Evolutionary conservation across 2,888 invertebrate species (phyloP), one percentile per base, ranked within the genome.

Genomic region (Odontothrips loti): DNA sequence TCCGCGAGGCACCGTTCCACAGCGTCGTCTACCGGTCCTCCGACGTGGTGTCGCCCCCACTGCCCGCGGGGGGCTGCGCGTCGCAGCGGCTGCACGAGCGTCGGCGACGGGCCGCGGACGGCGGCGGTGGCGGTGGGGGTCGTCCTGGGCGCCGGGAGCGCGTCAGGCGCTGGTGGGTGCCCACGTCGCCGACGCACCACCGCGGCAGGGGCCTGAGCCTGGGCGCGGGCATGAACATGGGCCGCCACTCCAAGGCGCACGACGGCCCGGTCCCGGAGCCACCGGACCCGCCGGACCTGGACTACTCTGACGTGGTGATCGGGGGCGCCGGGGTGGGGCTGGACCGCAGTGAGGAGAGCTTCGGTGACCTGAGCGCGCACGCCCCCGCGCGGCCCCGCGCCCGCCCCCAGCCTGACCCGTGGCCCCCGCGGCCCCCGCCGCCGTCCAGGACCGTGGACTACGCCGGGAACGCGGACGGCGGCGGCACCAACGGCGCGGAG

Each of bases 1-100:
- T 88, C 82, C 87, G 88, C 85, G 87, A 27, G 20, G 47, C 58
- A 9, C 82, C 82, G 87, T 91, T 95, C 88, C 96, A 96, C 89
- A 94, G 94, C 85, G 93, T 96, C 86, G 93, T 96, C 85, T 96
- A 96, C 89, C 92, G 93, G 85, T 89, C 92, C 84, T 93, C 94
- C 80, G 96, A 96, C 88, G 95, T 96, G 82, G 88, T 90, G 84
- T 90, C 90, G 10, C 86, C 87, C 79, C 86, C 86, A n/a, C 85
- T 85, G 81, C 85, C 81, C 80, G 80, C 86, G 58, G 79, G 80
- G 84, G 88, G 89, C 27, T 92, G 92, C 86, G 90, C 92, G 83
- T 92, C 92, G 82, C 92, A 92, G 85, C 88, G 89, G 82, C 89
- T 92, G 81, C 90, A 91, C 86, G 86, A 89, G 34, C 17, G 68